A percentile compares a stretch with the other conserved stretches of the same genome.
phyloP scores from a whole-genome alignment of 2,113 vertebrate genomes.

The Scatophagus argus region DNA sequence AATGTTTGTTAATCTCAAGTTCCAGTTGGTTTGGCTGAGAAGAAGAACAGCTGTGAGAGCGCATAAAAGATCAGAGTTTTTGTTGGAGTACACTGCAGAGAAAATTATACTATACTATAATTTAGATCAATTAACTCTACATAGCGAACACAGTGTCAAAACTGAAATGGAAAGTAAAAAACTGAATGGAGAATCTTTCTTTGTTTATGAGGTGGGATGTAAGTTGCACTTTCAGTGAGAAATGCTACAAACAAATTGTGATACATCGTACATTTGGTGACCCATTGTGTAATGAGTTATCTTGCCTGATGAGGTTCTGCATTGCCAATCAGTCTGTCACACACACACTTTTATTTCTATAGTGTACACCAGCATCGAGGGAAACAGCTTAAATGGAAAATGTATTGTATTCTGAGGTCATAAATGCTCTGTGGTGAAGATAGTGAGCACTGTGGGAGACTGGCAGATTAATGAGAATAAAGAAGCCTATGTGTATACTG shows the following conservation, averaged over 20 bases:
- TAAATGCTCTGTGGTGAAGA: conserved; percentile 62
- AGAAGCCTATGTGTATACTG: conserved; percentile 36
- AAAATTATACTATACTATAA: conserved; percentile 17
- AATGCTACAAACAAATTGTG: conserved; percentile 14
- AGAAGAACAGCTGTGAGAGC: not conserved
- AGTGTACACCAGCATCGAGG: not conserved
- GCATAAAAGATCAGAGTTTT: not conserved
- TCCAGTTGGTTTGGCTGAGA: not conserved
- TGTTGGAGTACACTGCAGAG: not conserved
- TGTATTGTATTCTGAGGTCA: conserved; percentile 15
- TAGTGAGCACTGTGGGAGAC: conserved; percentile 41
- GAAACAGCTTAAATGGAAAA: not conserved
- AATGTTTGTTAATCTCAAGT: conserved; percentile 2
- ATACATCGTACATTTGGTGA: conserved; percentile 31
- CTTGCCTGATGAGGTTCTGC: not conserved
- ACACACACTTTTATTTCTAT: not conserved
- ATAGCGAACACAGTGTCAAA: conserved; percentile 11
- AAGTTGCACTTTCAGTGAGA: not conserved
- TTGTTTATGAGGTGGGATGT: conserved; percentile 12
- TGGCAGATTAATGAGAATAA: conserved; percentile 66
- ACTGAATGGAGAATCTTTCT: not conserved
- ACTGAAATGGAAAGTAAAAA: conserved; percentile 12
- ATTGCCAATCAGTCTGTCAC: too few species aligned
- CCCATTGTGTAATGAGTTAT: not conserved
- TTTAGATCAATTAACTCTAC: conserved; percentile 8